Conservation (phyloP, 2,888 invertebrate species). For the Drosophila algonquin region DNA sequence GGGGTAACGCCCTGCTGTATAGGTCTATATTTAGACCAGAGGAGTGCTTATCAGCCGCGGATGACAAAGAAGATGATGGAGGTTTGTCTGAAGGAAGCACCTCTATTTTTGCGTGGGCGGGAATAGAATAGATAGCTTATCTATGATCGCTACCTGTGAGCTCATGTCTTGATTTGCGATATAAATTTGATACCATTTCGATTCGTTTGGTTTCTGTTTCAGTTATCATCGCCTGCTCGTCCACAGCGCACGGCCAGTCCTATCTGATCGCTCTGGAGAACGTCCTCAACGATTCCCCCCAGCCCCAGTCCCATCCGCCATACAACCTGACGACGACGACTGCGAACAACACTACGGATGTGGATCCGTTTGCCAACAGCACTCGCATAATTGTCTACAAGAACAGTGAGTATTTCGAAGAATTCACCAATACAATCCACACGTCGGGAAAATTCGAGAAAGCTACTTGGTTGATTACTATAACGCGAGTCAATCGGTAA, state of each 20-base stretch:
- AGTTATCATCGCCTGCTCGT: slow-evolving; percentile 78
- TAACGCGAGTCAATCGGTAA: too few species aligned
- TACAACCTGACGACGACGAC: slow-evolving; percentile 53
- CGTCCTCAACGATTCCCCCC: slow-evolving; percentile 47
- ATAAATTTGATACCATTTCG: slow-evolving; percentile 36
- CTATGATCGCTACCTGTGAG: slow-evolving; percentile 27
- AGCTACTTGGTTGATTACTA: neutral
- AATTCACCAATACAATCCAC: too few species aligned
- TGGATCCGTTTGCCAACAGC: slow-evolving; percentile 55
- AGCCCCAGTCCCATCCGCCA: slow-evolving; percentile 36
- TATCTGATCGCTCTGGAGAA: slow-evolving; percentile 69
- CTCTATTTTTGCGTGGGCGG: slow-evolving; percentile 16
- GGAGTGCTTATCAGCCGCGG: slow-evolving; percentile 20
- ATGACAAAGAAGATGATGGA: slow-evolving; percentile 2
- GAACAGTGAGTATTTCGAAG: slow-evolving; percentile 68
- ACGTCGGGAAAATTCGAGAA: neutral
- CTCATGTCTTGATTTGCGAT: slow-evolving; percentile 37
- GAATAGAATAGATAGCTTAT: slow-evolving; percentile 36
- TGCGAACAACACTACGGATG: slow-evolving; percentile 53
- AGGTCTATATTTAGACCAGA: slow-evolving; percentile 23
- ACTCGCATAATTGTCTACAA: slow-evolving; percentile 75
- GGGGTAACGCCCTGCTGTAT: slow-evolving; percentile 25
- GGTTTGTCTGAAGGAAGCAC: slow-evolving; percentile 3
- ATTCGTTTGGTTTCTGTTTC: slow-evolving; percentile 59
- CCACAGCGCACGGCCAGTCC: slow-evolving; percentile 75